Conservation (phyloP, 2,113 vertebrate species). For the Forbesichthys papilliferus region DNA sequence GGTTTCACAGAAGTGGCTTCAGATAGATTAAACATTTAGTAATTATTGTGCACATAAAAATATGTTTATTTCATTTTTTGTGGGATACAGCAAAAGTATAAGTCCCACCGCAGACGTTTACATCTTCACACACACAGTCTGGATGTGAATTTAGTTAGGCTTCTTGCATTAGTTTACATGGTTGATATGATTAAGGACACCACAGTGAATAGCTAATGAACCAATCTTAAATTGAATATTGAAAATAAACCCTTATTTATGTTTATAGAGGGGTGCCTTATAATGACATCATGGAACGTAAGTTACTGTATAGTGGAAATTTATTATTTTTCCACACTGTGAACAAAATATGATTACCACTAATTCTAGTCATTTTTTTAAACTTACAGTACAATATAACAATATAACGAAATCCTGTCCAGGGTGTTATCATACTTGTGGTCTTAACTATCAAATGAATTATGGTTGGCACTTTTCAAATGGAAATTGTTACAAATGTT, state of each 20-base stretch:
- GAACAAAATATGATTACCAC: constrained; percentile 41
- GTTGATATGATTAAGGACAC: no score
- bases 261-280: constrained; percentile 44
- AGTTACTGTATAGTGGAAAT: constrained; percentile 11
- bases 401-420: constrained; percentile 36
- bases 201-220: no score
- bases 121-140: constrained; percentile 15
- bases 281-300: constrained; percentile 28
- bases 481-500: constrained; percentile 41
- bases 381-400: constrained; percentile 23
- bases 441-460: constrained; percentile 29
- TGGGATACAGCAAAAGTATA: constrained; percentile 24
- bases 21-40: constrained; percentile 24
- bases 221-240: background rate
- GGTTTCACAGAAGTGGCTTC: constrained; percentile 44
- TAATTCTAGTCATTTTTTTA: constrained; percentile 16
- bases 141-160: constrained; percentile 1
- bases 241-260: constrained; percentile 10
- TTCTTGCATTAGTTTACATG: no score
- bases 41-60: constrained; percentile 28
- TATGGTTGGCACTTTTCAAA: constrained; percentile 54
- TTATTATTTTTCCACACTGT: constrained; percentile 22
- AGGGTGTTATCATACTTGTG: constrained; percentile 24
- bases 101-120: constrained; percentile 40
- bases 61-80: constrained; percentile 25